A percentile compares a stretch with the other conserved stretches of the same genome.
Conservation (phyloP, 2,113 vertebrate species). For the Pangasianodon gigas region DNA sequence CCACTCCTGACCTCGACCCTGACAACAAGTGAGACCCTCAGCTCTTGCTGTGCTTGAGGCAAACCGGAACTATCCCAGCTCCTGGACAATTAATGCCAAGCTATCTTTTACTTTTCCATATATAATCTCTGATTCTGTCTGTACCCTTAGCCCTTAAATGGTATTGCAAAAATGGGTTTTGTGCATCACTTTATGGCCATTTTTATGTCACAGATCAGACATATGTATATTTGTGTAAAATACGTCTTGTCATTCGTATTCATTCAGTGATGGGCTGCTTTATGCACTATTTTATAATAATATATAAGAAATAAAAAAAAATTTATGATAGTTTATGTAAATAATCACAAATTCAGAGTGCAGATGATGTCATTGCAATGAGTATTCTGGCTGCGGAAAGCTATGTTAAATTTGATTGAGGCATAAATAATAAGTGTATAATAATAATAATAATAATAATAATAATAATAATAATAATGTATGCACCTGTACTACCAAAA, state of each 20-base stretch:
- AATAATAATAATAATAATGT: background rate
- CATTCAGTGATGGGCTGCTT: background rate
- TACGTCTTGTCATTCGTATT: background rate
- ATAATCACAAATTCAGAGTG: background rate
- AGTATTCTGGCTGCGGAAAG: background rate
- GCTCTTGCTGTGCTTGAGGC: conserved; percentile 54
- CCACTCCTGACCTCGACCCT: conserved; percentile 63
- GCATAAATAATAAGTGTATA: background rate
- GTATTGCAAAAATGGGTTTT: background rate
- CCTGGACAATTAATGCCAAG: conserved; percentile 70
- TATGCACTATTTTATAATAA: background rate
- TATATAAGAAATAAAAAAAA: background rate
- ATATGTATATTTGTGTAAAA: background rate
- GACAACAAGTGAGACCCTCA: conserved; percentile 61
- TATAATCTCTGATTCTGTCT: conserved; percentile 32
- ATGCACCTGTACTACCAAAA: background rate
- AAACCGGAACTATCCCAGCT: conserved; percentile 67
- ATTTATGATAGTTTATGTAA: background rate
- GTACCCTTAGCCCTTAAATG: conserved; percentile 11
- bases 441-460: background rate
- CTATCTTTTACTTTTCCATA: conserved; percentile 42
- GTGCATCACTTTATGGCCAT: background rate
- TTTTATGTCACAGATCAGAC: background rate
- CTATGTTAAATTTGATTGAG: background rate
- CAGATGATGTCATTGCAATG: background rate